Percentiles rank a stretch among this genome's conserved stretches.
These are phyloP conservation scores for Orius insidiosus DNA, from an alignment of 1,140 invertebrate species.

Conservation along the genomic window DNA sequence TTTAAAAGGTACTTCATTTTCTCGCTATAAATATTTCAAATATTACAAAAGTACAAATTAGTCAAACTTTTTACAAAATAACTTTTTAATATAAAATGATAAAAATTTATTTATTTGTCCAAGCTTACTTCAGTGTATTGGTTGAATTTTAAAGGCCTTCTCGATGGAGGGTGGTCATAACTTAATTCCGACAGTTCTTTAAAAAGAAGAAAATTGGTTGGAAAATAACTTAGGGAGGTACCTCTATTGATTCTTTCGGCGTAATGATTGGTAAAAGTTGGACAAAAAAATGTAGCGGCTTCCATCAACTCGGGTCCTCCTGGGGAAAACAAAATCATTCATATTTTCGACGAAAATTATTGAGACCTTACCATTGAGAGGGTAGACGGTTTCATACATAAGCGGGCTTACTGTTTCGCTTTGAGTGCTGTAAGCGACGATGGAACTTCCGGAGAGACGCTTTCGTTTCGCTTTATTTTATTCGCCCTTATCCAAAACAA, in stretches of 20 bases:
- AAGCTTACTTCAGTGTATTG: too few species aligned
- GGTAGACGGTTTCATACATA: conserved; percentile 7
- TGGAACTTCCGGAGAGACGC: not conserved
- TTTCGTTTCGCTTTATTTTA: not conserved
- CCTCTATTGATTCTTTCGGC: conserved; percentile 14
- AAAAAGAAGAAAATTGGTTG: conserved; percentile 1
- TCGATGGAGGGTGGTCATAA: conserved; percentile 10
- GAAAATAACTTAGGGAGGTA: not conserved
- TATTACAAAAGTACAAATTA: not conserved
- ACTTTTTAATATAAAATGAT: not conserved
- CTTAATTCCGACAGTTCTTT: conserved; percentile 11
- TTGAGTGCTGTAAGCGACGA: not conserved
- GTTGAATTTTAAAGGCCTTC: too few species aligned
- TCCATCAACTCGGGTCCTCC: not conserved
- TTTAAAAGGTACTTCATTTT: not conserved
- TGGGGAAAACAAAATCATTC: not conserved
- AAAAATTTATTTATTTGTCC: too few species aligned
- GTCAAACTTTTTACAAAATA: not conserved
- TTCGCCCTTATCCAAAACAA: not conserved
- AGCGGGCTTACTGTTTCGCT: not conserved
- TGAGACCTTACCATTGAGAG: conserved; percentile 8
- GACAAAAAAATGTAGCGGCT: conserved; percentile 9
- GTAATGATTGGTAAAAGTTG: conserved; percentile 14
- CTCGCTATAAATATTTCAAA: not conserved
- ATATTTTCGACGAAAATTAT: not conserved